Evolutionary conservation across 2,888 invertebrate genomes (phyloP).

Genomic region (Ecliptopera silaceata): DNA sequence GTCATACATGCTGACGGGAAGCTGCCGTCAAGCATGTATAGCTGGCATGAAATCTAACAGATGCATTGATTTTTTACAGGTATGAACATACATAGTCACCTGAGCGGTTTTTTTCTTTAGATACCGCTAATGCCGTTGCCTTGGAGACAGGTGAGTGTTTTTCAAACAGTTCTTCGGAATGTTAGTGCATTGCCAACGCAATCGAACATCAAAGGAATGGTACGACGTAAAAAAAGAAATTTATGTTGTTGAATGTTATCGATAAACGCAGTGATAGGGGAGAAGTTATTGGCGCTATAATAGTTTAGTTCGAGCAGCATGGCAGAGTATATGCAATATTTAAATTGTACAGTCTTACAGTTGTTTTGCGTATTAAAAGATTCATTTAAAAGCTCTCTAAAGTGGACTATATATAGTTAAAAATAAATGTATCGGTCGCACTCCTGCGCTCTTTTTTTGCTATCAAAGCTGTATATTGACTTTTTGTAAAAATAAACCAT

Average conservation of each 20-base stretch:
- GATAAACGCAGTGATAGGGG: slow-evolving; percentile 17
- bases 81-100: slow-evolving; percentile 15
- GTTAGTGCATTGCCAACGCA: slow-evolving; percentile 5
- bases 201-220: slow-evolving; percentile 20
- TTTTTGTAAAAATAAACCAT: slow-evolving; percentile 67
- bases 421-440: slow-evolving; percentile 58
- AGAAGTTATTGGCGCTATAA: slow-evolving; percentile 40
- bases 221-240: too few species aligned
- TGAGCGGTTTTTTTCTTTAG: slow-evolving; percentile 31
- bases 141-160: slow-evolving; percentile 32
- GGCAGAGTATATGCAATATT: slow-evolving; percentile 38
- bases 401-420: slow-evolving; percentile 63
- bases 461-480: slow-evolving; percentile 70
- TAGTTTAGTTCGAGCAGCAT: slow-evolving; percentile 50
- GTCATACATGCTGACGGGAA: neutral
- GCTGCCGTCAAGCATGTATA: neutral
- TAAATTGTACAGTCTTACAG: slow-evolving; percentile 59
- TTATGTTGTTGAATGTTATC: slow-evolving; percentile 23
- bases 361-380: slow-evolving; percentile 68
- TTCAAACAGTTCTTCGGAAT: slow-evolving; percentile 27
- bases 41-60: neutral
- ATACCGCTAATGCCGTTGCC: slow-evolving; percentile 36
- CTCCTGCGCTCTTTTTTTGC: slow-evolving; percentile 62
- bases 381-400: slow-evolving; percentile 69
- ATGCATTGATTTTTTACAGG: slow-evolving; percentile 31